Conservation (phyloP, 2,888 invertebrate genomes). For the Eristalinus sepulchralis region DNA sequence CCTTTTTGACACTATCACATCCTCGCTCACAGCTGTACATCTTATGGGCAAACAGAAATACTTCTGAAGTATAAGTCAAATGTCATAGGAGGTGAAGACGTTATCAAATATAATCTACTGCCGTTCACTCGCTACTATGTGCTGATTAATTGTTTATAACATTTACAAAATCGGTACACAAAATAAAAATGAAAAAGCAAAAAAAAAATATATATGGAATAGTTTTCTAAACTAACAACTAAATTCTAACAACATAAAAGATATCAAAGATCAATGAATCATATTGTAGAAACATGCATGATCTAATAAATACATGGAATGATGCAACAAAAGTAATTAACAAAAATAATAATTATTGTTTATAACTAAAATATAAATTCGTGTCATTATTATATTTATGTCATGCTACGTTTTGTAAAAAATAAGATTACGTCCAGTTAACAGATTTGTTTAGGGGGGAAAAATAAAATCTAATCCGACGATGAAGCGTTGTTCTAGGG, state of each 20-base stretch:
- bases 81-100: too few species aligned
- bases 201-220: background rate
- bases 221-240: background rate
- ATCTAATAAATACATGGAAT: slow-evolving; percentile 40
- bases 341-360: background rate
- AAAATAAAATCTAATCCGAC: slow-evolving; percentile 12
- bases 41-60: too few species aligned
- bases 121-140: background rate
- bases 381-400: slow-evolving; percentile 27
- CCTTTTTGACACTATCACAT: too few species aligned
- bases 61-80: too few species aligned
- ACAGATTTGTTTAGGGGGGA: slow-evolving; percentile 13
- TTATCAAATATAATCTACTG: background rate
- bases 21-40: too few species aligned
- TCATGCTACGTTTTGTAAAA: slow-evolving; percentile 7
- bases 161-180: background rate
- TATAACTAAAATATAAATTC: slow-evolving; percentile 21
- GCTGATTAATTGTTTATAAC: background rate
- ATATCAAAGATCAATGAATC: background rate
- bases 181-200: background rate
- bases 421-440: background rate
- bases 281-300: background rate
- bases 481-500: slow-evolving; percentile 2
- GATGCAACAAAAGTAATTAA: slow-evolving; percentile 43
- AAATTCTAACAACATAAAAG: background rate